These are phyloP conservation scores for Tridacna gigas DNA, from an alignment of 2,888 invertebrate species.

Conservation along the genomic window DNA sequence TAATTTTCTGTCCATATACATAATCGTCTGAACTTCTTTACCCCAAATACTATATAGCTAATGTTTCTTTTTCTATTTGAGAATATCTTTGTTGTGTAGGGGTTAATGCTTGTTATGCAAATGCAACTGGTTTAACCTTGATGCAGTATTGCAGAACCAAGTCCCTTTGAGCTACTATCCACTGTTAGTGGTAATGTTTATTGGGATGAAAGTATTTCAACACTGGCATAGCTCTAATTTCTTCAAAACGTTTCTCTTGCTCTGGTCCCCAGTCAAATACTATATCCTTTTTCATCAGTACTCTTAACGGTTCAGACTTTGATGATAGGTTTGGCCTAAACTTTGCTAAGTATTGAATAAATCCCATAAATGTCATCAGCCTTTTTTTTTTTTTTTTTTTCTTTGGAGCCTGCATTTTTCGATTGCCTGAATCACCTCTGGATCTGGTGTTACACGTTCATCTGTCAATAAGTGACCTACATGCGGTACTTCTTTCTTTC, in stretches of 20 bases:
- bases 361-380: background rate
- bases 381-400: slow-evolving; percentile 26
- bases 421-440: slow-evolving; percentile 20
- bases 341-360: background rate
- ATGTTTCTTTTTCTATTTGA: background rate
- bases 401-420: slow-evolving; percentile 35
- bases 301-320: background rate
- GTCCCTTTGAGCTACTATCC: background rate
- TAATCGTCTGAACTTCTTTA: slow-evolving; percentile 45
- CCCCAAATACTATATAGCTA: slow-evolving; percentile 49
- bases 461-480: background rate
- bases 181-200: background rate
- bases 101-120: background rate
- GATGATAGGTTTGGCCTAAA: background rate
- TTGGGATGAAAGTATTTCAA: background rate
- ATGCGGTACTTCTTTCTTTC: slow-evolving; percentile 1
- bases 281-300: background rate
- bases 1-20: slow-evolving; percentile 33
- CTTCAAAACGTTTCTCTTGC: background rate
- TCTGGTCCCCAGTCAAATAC: background rate
- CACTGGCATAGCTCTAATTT: background rate
- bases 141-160: background rate
- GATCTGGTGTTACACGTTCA: slow-evolving; percentile 16
- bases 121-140: background rate
- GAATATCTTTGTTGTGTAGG: background rate